Conservation (phyloP, 2,888 invertebrate species). For the Oligia fasciuncula region DNA sequence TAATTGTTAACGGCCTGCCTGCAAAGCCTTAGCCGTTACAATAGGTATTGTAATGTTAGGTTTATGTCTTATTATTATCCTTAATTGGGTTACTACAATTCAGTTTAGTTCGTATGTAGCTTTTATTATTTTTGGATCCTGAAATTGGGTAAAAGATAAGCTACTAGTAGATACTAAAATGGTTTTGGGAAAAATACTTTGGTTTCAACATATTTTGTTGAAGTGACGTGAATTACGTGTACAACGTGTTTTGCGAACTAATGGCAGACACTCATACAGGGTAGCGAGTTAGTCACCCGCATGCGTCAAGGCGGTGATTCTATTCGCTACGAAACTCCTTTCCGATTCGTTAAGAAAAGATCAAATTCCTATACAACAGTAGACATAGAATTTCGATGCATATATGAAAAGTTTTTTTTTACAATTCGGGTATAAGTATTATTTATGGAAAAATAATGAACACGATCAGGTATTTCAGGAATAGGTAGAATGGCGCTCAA, state of each 20-base stretch:
- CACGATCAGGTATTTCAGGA: neutral
- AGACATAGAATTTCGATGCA: no score
- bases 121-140: neutral
- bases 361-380: no score
- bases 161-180: neutral
- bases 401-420: no score
- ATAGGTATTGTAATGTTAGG: conserved; percentile 8
- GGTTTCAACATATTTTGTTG: neutral
- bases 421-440: no score
- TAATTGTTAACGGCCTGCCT: no score
- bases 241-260: neutral
- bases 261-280: neutral
- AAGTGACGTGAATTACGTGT: neutral
- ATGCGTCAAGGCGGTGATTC: no score
- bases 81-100: neutral
- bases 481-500: neutral
- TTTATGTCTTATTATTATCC: neutral
- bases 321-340: no score
- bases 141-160: neutral
- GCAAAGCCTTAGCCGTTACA: no score
- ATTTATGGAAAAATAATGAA: neutral
- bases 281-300: no score
- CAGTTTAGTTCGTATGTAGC: neutral
- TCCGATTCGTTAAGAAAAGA: no score
- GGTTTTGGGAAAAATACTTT: neutral